Base-by-base conservation (phyloP, 2,113 vertebrate genomes). In the Stigmatopora argus region DNA sequence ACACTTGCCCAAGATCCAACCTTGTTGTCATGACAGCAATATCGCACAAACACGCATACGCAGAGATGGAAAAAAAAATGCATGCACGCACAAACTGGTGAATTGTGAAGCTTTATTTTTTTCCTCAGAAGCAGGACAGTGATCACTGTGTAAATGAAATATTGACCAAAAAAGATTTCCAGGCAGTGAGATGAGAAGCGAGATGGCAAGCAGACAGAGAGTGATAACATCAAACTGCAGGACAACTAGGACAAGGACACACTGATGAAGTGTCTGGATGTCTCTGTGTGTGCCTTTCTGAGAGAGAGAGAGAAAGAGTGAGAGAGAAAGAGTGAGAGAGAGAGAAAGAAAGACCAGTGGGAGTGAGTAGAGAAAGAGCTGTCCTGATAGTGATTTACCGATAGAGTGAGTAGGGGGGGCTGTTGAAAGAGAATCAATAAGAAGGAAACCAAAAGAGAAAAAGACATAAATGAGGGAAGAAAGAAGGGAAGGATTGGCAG, bases 311-410 rank as follows among this genome's bases (percentile, higher is more conserved):
- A 34, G 44, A 38, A 18, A 17, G 58, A 31, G 61, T 21, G 46
- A 18, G 26, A 31, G 1, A 41, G 9, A 41, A 10, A 41, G 52
- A 63, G 69, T 47, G 65, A 56, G 62, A 44, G 58, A 57, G 74
- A 38, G 26, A 2, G 64, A n/a, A 58, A 7, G 69, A 46, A 74
- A 1, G 64, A 62, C 57, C 45, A 31, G 38, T 69, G 71, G 69
- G 71, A 67, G 76, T 81, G 72, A 77, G 65, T 79, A 78, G 73
- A 84, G 80, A 86, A 78, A 78, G 80, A 86, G 80, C 78, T 86
- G 81, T 84, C 84, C 73, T 72, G 79, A 67, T 69, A 65, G 71
- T 80, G 79, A 84, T 82, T 77, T 81, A 84, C 72, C 72, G 82
- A 81, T 69, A 72, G 75, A 66, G 51, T 47, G 67, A 59, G 55